Percentiles rank a stretch among this genome's conserved stretches.
Evolutionary conservation across 2,113 vertebrate species (phyloP).

Genomic region (Thunnus maccoyii): DNA sequence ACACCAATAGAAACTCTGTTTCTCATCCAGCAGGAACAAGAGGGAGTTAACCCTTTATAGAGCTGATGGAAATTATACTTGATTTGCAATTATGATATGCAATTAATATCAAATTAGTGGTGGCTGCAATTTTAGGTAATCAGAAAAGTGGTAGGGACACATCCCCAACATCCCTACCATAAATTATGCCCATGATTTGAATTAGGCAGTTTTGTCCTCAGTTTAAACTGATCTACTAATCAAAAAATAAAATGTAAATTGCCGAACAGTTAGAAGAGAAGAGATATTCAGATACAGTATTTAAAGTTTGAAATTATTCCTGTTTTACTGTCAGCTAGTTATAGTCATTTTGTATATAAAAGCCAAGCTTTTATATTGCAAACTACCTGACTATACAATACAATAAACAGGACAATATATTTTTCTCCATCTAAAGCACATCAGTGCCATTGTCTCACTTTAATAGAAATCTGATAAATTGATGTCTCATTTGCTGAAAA

Average conservation of each 20-base stretch:
- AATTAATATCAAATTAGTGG: no score
- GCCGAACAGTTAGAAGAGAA: conserved; percentile 25
- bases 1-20: no score
- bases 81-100: no score
- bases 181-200: conserved; percentile 7
- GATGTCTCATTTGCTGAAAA: conserved; percentile 14
- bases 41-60: no score
- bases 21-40: no score
- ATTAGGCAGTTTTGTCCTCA: conserved; percentile 42
- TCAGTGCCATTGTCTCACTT: not conserved
- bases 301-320: conserved; percentile 14
- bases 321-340: not conserved
- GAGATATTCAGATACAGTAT: conserved; percentile 9
- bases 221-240: conserved; percentile 44
- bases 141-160: no score
- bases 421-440: not conserved
- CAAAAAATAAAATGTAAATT: conserved; percentile 13
- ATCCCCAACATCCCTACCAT: no score
- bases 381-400: not conserved
- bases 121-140: no score
- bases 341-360: not conserved
- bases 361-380: not conserved
- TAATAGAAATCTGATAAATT: conserved; percentile 18
- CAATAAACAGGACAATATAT: not conserved
- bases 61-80: no score